phyloP scores from a whole-genome alignment of 2,113 vertebrate genomes.

The Ophiodon elongatus region DNA sequence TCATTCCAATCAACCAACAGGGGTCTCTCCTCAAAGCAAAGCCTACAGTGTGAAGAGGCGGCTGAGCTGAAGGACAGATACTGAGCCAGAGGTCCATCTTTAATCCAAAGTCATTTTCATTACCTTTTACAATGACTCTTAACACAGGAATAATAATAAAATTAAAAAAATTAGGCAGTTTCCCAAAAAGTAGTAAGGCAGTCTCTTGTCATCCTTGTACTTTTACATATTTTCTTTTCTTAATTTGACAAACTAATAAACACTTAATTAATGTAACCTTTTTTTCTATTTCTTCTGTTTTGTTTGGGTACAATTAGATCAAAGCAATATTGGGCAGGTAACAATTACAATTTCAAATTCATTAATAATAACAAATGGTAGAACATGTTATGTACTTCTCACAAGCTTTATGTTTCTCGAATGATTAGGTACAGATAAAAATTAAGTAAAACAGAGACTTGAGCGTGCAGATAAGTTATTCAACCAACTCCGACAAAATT shows the following conservation, averaged over 20 bases:
- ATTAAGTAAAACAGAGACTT: conserved; percentile 13
- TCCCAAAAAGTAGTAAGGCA: neutral
- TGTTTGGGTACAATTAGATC: conserved; percentile 50
- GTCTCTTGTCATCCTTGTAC: neutral
- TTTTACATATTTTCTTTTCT: conserved; percentile 6
- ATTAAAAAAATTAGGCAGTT: conserved; percentile 1
- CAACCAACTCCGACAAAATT: conserved; percentile 14
- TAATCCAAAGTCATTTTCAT: conserved; percentile 13
- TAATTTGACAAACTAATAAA: conserved; percentile 36
- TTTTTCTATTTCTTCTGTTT: conserved; percentile 23
- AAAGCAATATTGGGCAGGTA: conserved; percentile 51
- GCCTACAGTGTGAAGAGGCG: conserved; percentile 50
- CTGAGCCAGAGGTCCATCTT: conserved; percentile 43
- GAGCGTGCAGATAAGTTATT: neutral
- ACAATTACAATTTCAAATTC: conserved; percentile 47
- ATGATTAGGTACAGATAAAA: conserved; percentile 16
- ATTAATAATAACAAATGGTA: conserved; percentile 42
- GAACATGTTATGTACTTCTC: conserved; percentile 20
- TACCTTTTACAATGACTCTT: conserved; percentile 20
- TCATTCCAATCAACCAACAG: conserved; percentile 79
- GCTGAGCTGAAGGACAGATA: conserved; percentile 62
- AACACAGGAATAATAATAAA: neutral
- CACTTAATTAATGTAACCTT: conserved; percentile 42
- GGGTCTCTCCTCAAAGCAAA: conserved; percentile 62
- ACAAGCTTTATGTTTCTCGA: conserved; percentile 17